Conservation (phyloP, 2,888 invertebrate genomes). For the Pseudococcus jackbeardsleyi region DNA sequence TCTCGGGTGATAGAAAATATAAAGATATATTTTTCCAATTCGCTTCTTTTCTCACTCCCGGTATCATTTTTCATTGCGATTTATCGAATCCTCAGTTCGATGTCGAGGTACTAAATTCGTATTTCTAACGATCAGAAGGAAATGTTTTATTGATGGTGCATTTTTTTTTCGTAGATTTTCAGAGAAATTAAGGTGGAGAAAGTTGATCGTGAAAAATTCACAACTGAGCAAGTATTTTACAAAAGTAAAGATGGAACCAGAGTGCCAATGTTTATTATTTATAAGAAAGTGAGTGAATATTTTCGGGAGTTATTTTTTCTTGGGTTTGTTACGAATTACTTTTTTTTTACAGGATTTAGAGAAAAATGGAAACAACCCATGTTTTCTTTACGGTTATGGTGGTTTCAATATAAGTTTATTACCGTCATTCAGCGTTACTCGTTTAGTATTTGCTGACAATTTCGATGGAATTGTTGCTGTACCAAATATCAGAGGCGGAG, state of each 20-base stretch:
- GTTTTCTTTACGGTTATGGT: slow-evolving; percentile 95
- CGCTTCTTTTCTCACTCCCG: slow-evolving; percentile 92
- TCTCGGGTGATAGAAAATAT: slow-evolving; percentile 87
- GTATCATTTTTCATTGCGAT: slow-evolving; percentile 88
- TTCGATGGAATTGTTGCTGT: slow-evolving; percentile 90
- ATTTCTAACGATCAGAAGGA: neutral
- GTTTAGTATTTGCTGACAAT: slow-evolving; percentile 90
- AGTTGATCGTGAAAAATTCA: slow-evolving; percentile 83
- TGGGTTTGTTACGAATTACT: neutral
- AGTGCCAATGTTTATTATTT: slow-evolving; percentile 95
- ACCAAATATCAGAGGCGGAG: slow-evolving; percentile 96
- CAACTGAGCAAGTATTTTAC: slow-evolving; percentile 91
- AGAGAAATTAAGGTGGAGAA: slow-evolving; percentile 88
- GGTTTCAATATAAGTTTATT: slow-evolving; percentile 95
- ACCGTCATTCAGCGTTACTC: slow-evolving; percentile 89
- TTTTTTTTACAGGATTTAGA: slow-evolving; percentile 74
- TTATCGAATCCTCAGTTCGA: slow-evolving; percentile 77
- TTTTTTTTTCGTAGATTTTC: slow-evolving; percentile 75
- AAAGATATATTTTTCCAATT: slow-evolving; percentile 94
- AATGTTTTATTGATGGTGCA: neutral
- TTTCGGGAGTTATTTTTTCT: neutral
- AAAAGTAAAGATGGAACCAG: slow-evolving; percentile 91
- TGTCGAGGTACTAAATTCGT: slow-evolving; percentile 73
- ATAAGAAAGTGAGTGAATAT: slow-evolving; percentile 76
- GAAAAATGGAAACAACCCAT: slow-evolving; percentile 81